Evolutionary conservation across 2,113 vertebrate species (phyloP).

Genomic region (Cyprinus carpio): DNA sequence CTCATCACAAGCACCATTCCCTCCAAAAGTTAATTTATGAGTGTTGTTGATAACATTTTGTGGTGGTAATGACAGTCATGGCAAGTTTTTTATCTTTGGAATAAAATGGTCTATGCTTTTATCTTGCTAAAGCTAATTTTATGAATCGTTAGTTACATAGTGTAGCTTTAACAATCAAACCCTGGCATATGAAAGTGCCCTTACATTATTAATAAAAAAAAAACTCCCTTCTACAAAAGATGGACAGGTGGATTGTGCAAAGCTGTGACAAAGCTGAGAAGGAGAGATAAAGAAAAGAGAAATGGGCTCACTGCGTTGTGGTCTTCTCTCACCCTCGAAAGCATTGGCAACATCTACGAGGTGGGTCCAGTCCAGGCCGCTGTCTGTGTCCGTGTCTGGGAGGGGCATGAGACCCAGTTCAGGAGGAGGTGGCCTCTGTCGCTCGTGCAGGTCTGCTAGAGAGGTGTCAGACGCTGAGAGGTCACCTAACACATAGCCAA

Average conservation of each 20-base stretch:
- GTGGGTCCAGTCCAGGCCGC: slow-evolving; percentile 91
- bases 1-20: background rate
- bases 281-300: slow-evolving; percentile 10
- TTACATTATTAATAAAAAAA: background rate
- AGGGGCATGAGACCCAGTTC: slow-evolving; percentile 94
- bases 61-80: no score
- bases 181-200: background rate
- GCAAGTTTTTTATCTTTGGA: no score
- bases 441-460: slow-evolving; percentile 94
- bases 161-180: background rate
- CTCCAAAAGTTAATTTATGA: background rate
- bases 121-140: no score
- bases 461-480: slow-evolving; percentile 97
- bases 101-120: no score
- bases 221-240: background rate
- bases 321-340: slow-evolving; percentile 85
- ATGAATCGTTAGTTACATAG: no score
- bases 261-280: slow-evolving; percentile 1
- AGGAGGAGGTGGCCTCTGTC: slow-evolving; percentile 84
- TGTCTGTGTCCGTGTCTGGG: slow-evolving; percentile 82
- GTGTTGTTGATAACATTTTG: background rate
- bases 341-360: slow-evolving; percentile 96
- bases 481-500: slow-evolving; percentile 79
- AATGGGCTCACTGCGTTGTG: slow-evolving; percentile 58
- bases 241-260: background rate